Base-by-base conservation (phyloP, 2,113 vertebrate genomes). In the Todiramphus saurophagus region DNA sequence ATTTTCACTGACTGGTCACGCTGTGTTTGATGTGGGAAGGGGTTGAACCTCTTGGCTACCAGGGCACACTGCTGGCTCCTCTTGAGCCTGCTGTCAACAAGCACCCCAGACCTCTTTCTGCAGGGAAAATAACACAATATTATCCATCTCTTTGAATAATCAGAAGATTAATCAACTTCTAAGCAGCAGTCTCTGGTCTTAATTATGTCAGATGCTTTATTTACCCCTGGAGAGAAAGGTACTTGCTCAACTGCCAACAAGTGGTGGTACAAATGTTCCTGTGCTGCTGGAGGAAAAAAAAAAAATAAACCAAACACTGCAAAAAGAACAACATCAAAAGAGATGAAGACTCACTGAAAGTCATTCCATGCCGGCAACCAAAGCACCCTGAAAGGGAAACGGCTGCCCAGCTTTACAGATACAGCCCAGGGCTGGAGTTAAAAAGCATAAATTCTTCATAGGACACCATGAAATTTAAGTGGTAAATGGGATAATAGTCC, bases 361-460 rank as follows among this genome's bases (percentile, higher is more conserved):
- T 66, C 50, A 28, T 86, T 86, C 16, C 43, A 68, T 2, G 2
- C 25, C 0, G 4, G 46, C 30, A 28, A 55, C 24, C 9, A 70
- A 91, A 75, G 33, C 18, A 55, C 10, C 12, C 46, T 19, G 16
- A 68, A 88, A 48, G 0, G 0, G 7, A 18, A 84, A 48, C 0
- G 1, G 39, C 62, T 84, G n/a, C 16, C 39, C 1, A 0, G 55
- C 41, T 68, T 62, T 63, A 48, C 1, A 3, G 41, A 18, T 62
- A 83, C 12, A 75, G 24, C 5, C 27, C 21, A 70, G 25, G 25
- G 21, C 16, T 83, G 39, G 39, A 70, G 23, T 56, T 50, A 66
- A 64, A 79, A 79, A 35, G 13, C 13, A 74, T 35, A 67, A 79
- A 67, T 76, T 90, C 68, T 68, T 53, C 39, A 41, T 3, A 35